These are phyloP conservation scores for Keiferia lycopersicella DNA, from an alignment of 2,888 invertebrate genomes.

Conservation along the genomic window DNA sequence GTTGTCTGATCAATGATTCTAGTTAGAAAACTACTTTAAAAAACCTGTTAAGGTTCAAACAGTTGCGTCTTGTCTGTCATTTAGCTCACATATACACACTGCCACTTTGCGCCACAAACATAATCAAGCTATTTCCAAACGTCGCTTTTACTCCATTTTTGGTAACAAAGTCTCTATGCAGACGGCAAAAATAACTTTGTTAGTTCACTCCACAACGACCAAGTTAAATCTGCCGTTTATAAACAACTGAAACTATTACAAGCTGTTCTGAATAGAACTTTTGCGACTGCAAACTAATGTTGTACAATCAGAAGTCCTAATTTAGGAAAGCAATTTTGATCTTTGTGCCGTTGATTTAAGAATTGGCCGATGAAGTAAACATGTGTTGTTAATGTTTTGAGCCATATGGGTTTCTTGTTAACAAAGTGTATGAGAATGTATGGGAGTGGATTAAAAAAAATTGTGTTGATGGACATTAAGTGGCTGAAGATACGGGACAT, in stretches of 20 bases:
- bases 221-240: conserved; percentile 17
- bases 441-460: conserved; percentile 61
- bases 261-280: neutral
- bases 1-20: conserved; percentile 46
- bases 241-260: neutral
- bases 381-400: conserved; percentile 31
- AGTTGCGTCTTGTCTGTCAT: conserved; percentile 69
- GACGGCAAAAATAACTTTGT: conserved; percentile 42
- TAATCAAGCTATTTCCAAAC: conserved; percentile 33
- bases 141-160: conserved; percentile 41
- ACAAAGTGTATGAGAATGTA: conserved; percentile 71
- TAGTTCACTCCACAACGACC: conserved; percentile 29
- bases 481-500: conserved; percentile 42
- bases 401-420: conserved; percentile 65
- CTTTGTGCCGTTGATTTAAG: conserved; percentile 17
- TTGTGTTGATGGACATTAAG: conserved; percentile 67
- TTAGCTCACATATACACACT: conserved; percentile 54
- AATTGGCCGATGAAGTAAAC: conserved; percentile 11
- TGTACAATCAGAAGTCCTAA: neutral
- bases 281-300: conserved; percentile 10
- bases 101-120: conserved; percentile 42
- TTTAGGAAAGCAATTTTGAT: conserved; percentile 18
- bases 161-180: conserved; percentile 33
- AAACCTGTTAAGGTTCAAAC: conserved; percentile 59
- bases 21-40: conserved; percentile 41